These are phyloP conservation scores for Drosophila takahashii DNA, from an alignment of 1,140 invertebrate species.

Conservation along the genomic window DNA sequence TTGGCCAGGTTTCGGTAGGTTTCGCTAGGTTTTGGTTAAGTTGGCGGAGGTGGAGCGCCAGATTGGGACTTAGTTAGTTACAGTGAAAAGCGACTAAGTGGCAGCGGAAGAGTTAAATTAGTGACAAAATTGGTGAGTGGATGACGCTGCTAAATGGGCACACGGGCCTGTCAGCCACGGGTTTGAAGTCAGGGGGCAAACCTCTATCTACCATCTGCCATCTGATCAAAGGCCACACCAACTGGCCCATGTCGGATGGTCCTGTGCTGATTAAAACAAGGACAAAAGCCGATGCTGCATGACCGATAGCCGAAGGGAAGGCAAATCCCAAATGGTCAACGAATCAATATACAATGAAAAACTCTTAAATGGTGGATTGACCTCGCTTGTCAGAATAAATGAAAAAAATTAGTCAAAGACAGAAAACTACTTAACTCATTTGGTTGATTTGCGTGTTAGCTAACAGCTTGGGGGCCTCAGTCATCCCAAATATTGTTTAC, in stretches of 20 bases:
- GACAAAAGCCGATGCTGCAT: neutral
- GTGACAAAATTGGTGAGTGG: slow-evolving; percentile 54
- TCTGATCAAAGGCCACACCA: slow-evolving; percentile 13
- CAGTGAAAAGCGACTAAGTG: slow-evolving; percentile 62
- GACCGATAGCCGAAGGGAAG: neutral
- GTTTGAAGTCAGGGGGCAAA: neutral
- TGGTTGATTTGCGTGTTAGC: too few species aligned
- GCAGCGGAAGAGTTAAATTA: slow-evolving; percentile 65
- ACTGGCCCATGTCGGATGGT: neutral
- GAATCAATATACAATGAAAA: slow-evolving; percentile 3
- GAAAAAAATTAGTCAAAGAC: neutral
- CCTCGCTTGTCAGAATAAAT: neutral
- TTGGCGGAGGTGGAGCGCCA: slow-evolving; percentile 32
- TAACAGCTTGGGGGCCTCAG: too few species aligned
- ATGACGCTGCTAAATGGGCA: slow-evolving; percentile 7
- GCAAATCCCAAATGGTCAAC: neutral
- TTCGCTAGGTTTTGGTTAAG: slow-evolving; percentile 35
- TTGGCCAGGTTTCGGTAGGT: slow-evolving; percentile 17
- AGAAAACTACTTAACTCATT: neutral
- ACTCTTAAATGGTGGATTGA: neutral
- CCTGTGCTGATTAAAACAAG: slow-evolving; percentile 27
- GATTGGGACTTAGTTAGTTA: slow-evolving; percentile 56
- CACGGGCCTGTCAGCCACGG: neutral
- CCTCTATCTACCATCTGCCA: neutral
- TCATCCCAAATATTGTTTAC: too few species aligned